Percentiles rank a stretch among this genome's conserved stretches.
Conservation (phyloP, 2,888 invertebrate genomes). For the Aleiodes alternator region DNA sequence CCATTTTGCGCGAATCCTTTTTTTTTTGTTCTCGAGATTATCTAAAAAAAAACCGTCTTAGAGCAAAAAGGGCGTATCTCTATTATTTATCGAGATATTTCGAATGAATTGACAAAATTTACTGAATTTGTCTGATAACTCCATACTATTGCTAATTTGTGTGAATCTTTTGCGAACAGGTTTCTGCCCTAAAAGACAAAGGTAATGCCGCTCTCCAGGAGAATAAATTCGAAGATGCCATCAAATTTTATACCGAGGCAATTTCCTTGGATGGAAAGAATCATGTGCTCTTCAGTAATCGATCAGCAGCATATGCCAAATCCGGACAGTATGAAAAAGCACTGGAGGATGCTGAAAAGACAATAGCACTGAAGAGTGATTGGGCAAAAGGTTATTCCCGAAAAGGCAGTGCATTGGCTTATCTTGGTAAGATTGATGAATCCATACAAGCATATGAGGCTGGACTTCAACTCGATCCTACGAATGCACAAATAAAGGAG, state of each 20-base stretch:
- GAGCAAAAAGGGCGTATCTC: no score
- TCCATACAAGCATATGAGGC: conserved; percentile 86
- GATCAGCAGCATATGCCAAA: conserved; percentile 94
- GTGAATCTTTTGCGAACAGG: conserved; percentile 76
- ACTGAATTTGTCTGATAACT: no score
- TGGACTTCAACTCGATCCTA: conserved; percentile 84
- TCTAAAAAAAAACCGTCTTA: no score
- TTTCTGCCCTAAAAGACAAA: conserved; percentile 88
- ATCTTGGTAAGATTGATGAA: conserved; percentile 84
- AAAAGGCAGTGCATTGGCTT: conserved; percentile 90
- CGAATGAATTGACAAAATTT: no score
- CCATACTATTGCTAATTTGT: no score
- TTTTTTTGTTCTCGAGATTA: no score
- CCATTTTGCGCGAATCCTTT: no score
- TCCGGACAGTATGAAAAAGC: conserved; percentile 85
- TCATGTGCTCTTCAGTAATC: conserved; percentile 93
- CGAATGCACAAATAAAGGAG: conserved; percentile 83
- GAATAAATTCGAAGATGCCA: conserved; percentile 87
- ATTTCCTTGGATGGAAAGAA: conserved; percentile 87
- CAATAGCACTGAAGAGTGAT: conserved; percentile 86
- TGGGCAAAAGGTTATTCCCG: conserved; percentile 95
- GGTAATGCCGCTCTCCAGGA: conserved; percentile 90
- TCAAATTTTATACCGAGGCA: conserved; percentile 87
- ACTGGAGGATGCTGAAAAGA: conserved; percentile 90
- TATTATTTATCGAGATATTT: no score